A percentile compares a stretch with the other conserved stretches of the same genome.
phyloP scores from a whole-genome alignment of 1,140 invertebrate genomes.

The Scaptomyza graminum region DNA sequence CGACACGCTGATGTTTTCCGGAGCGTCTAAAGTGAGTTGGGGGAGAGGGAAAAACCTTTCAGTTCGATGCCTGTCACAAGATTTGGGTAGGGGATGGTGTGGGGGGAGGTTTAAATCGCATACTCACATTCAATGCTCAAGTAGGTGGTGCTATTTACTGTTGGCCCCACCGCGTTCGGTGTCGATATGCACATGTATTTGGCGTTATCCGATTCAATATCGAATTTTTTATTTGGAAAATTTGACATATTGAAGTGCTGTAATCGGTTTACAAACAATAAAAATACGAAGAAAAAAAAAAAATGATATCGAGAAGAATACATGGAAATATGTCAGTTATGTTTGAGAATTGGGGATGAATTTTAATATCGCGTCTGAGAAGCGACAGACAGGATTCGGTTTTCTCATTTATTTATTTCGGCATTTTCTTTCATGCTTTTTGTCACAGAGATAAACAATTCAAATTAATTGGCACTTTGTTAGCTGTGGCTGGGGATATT shows the following conservation, averaged over 20 bases:
- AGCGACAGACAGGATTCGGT: slow-evolving; percentile 3
- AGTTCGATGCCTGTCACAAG: not conserved
- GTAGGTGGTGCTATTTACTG: slow-evolving; percentile 91
- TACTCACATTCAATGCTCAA: slow-evolving; percentile 95
- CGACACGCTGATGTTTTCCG: slow-evolving; percentile 92
- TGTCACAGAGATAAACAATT: slow-evolving; percentile 24
- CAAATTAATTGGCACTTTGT: slow-evolving; percentile 54
- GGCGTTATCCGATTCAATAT: slow-evolving; percentile 90
- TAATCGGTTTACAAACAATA: slow-evolving; percentile 29
- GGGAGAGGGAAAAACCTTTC: slow-evolving; percentile 37
- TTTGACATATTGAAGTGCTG: slow-evolving; percentile 89
- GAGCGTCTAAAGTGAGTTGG: slow-evolving; percentile 88
- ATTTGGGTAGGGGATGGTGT: no score
- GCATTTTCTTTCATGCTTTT: no score
- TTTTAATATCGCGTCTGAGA: slow-evolving; percentile 6
- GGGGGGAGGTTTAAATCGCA: not conserved
- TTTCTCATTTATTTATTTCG: no score
- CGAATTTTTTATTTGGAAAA: slow-evolving; percentile 91
- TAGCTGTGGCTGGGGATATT: slow-evolving; percentile 21
- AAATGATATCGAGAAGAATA: slow-evolving; percentile 28
- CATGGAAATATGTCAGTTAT: slow-evolving; percentile 38
- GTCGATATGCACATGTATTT: slow-evolving; percentile 93
- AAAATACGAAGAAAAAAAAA: not conserved
- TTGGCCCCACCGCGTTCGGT: slow-evolving; percentile 88
- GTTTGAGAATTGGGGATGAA: slow-evolving; percentile 15